A percentile compares a stretch with the other conserved stretches of the same genome.
These are phyloP conservation scores for Centropus bengalensis DNA, from an alignment of 2,113 vertebrate species.

Conservation along the genomic window DNA sequence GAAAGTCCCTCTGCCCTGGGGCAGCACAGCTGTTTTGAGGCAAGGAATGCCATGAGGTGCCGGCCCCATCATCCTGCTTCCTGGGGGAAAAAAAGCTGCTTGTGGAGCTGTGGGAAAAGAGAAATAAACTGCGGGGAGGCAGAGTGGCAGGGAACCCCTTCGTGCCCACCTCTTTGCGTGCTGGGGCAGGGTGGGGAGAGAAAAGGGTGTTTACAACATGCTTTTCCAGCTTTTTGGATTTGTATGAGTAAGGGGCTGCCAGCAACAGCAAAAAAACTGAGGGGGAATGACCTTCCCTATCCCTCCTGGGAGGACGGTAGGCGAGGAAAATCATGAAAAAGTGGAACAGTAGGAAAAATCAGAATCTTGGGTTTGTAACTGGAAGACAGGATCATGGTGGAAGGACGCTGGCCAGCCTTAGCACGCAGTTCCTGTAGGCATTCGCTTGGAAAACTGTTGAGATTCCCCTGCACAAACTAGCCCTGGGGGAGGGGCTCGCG, in stretches of 20 bases:
- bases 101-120: background rate
- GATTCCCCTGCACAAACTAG: background rate
- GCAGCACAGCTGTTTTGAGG: background rate
- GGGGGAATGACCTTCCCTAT: background rate
- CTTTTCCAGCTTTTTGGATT: background rate
- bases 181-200: background rate
- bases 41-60: background rate
- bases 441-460: background rate
- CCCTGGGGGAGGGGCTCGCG: background rate
- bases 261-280: background rate
- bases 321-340: background rate
- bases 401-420: background rate
- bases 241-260: rapidly evolving
- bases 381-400: background rate
- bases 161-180: background rate
- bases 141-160: rapidly evolving
- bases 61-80: rapidly evolving
- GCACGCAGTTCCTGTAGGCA: rapidly evolving
- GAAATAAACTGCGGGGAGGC: rapidly evolving
- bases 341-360: background rate
- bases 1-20: background rate
- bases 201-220: background rate
- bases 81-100: background rate
- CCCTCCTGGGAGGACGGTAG: background rate
- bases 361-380: background rate